Evolutionary conservation across 2,113 vertebrate species (phyloP), one percentile per base, ranked within the genome.

Genomic region (Megaceryle maxima): DNA sequence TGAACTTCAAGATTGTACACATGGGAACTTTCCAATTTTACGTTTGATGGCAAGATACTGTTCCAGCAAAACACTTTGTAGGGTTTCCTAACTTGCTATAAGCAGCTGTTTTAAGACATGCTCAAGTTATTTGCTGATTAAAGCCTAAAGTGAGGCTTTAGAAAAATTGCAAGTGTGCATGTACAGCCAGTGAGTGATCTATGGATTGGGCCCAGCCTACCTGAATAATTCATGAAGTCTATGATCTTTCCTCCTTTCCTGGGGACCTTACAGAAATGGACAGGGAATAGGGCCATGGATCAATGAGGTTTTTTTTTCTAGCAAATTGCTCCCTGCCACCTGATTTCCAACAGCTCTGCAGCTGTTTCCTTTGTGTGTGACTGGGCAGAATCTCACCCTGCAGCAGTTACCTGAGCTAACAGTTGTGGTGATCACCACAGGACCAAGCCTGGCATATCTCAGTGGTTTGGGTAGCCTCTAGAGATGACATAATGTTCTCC

Each of bases 191-290:
- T 22, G 72, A 92, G 21, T 60, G 85, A 84, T 88, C 86, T 91
- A 91, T 94, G 74, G 81, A 74, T 72, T 77, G 14, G 62, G 41
- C 44, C 77, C 7, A 22, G 33, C n/a, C 51, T 18, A 20, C 48
- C 35, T 96, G 74, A 96, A 97, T 96, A 94, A 96, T 96, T 95
- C 53, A 96, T 85, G 81, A 92, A n/a, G 31, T 8, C 44, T 82
- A 16, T 91, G 67, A 76, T 76, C 46, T 77, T 91, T 91, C 43
- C 69, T 92, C 21, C 25, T 78, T 88, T 87, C 10, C 70, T 63
- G 41, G 39, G 43, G 53, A 89, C 77, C 62, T 95, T 43, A 79
- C 41, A 89, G 84, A 92, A 96, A 89, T 69, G 66, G 44, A 51
- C 60, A 78, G 78, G 78, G 77, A 92, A 76, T 43, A 79, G 26